A percentile compares a stretch with the other conserved stretches of the same genome.
phyloP scores from a whole-genome alignment of 1,140 invertebrate species.

The Anastatus disparis region DNA sequence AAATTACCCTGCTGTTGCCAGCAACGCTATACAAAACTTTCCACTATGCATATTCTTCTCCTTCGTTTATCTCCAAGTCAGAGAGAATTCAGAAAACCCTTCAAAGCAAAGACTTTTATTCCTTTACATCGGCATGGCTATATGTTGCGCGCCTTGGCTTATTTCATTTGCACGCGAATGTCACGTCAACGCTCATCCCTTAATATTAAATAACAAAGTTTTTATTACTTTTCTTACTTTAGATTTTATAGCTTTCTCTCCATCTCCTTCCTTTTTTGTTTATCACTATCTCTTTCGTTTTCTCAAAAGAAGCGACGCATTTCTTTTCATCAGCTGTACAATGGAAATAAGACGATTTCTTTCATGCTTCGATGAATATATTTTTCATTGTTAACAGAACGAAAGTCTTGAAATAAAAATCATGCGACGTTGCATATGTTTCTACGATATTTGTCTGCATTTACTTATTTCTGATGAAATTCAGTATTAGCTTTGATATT shows the following conservation, averaged over 20 bases:
- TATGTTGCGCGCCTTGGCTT: neutral
- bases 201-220: slow-evolving; percentile 18
- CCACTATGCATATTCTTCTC: neutral
- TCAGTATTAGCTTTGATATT: too few species aligned
- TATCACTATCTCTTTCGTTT: too few species aligned
- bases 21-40: neutral
- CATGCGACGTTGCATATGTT: neutral
- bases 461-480: too few species aligned
- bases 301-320: too few species aligned
- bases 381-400: slow-evolving; percentile 21
- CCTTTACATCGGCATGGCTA: too few species aligned
- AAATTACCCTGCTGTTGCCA: slow-evolving; percentile 2
- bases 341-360: neutral
- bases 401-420: neutral
- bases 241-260: neutral
- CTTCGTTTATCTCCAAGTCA: neutral
- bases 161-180: slow-evolving; percentile 5
- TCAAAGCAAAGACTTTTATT: too few species aligned
- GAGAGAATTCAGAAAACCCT: neutral
- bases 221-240: slow-evolving; percentile 16
- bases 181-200: neutral
- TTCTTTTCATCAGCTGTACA: neutral
- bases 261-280: neutral
- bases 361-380: slow-evolving; percentile 15
- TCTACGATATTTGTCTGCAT: too few species aligned